Evolutionary conservation across 1,140 invertebrate genomes (phyloP), one percentile per base, ranked within the genome.

Genomic region (Heliconius nattereri): DNA sequence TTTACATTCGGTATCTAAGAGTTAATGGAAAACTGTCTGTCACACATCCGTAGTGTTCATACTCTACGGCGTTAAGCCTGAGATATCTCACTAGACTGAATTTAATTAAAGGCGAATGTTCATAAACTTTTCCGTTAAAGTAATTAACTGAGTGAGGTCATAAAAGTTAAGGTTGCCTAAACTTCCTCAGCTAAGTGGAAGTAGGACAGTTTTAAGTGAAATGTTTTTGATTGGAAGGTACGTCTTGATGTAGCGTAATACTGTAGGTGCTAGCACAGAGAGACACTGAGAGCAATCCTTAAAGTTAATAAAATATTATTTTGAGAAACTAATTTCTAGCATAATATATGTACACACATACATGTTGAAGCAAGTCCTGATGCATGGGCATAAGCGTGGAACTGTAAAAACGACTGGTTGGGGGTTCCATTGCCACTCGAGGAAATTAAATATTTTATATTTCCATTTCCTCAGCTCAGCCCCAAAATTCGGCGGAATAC

Each of bases 1-100:
- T 81, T 83, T 83, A 81, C 85, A 82, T 83, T 80, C 79, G 73
- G 72, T 82, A 84, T 76, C 66, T 71, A 35, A 26, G 45, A 82
- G 77, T 78, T 83, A 85, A 85, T 85, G 78, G 73, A 77, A 60
- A 76, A 76, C 78, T 60, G 78, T 81, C 71, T 74, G 75, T 81
- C 75, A 81, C 75, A 75, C 60, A 71, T 81, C 40, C 45, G 73
- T 76, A 75, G 74, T 75, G 76, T 73, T 78, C 45, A 81, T 75
- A 81, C 76, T 81, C 78, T 71, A 66, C 60, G 57, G 71, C 73
- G 66, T 78, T 78, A 52, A 74, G 71, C 40, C 78, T 75, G 78
- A 77, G 76, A 78, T 81, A 83, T 83, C 73, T 79, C 45, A 78
- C 77, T 78, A 81, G 76, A 78, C 73, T 71, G 76, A 75, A 81